Conservation (phyloP, 2,797 vertebrate genomes). For the Dipus sagitta region DNA sequence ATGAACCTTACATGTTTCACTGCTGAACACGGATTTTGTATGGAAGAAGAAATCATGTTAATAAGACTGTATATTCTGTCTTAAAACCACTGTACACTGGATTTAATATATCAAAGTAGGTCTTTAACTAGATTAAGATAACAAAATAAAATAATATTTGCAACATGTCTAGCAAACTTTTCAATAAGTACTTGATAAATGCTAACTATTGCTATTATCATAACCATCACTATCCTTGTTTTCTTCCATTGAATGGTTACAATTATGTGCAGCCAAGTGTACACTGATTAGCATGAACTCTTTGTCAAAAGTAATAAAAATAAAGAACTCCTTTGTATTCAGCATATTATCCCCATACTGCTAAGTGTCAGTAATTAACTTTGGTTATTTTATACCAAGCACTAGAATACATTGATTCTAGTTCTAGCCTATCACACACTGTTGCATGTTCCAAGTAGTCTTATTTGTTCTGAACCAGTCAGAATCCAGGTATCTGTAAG, state of each 20-base stretch:
- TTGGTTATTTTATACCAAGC: slow-evolving; percentile 39
- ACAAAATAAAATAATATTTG: slow-evolving; percentile 53
- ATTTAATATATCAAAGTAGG: slow-evolving; percentile 58
- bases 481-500: slow-evolving; percentile 32
- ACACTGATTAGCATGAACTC: slow-evolving; percentile 21
- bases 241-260: slow-evolving; percentile 39
- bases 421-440: neutral
- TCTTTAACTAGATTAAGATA: slow-evolving; percentile 63
- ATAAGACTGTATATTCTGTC: slow-evolving; percentile 35
- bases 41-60: slow-evolving; percentile 28
- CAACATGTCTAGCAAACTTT: slow-evolving; percentile 38
- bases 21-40: slow-evolving; percentile 59
- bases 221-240: neutral
- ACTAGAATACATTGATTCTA: neutral
- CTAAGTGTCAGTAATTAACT: neutral
- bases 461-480: slow-evolving; percentile 4
- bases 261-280: slow-evolving; percentile 35
- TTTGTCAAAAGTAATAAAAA: slow-evolving; percentile 63
- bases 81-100: slow-evolving; percentile 44
- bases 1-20: slow-evolving; percentile 5
- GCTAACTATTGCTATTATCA: slow-evolving; percentile 2
- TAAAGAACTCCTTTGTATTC: slow-evolving; percentile 25
- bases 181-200: slow-evolving; percentile 3
- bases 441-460: neutral
- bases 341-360: neutral